phyloP scores from a whole-genome alignment of 2,888 invertebrate species.

The Caenorhabditis sulstoni region DNA sequence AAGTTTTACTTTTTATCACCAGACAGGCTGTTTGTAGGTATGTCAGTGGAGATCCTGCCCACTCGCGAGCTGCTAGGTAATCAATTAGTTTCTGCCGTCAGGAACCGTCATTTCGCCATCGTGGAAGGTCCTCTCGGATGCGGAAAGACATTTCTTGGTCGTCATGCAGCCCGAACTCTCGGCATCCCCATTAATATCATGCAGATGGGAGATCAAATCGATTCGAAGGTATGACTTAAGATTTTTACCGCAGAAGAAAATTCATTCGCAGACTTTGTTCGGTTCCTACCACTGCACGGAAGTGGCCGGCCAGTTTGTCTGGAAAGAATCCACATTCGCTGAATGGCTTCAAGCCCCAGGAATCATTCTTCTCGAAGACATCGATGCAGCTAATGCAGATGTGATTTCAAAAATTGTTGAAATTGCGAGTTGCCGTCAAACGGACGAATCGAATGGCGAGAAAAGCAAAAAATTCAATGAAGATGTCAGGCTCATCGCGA shows the following conservation, averaged over 20 bases:
- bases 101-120: constrained; percentile 52
- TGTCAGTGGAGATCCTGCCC: constrained; percentile 31
- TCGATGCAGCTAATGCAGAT: constrained; percentile 94
- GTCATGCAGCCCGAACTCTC: constrained; percentile 89
- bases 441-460: constrained; percentile 15
- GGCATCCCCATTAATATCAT: constrained; percentile 88
- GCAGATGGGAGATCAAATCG: constrained; percentile 96
- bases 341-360: constrained; percentile 84
- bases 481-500: constrained; percentile 94
- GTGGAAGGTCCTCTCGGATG: constrained; percentile 90
- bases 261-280: constrained; percentile 85
- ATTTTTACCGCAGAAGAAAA: no score
- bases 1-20: no score
- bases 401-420: constrained; percentile 84
- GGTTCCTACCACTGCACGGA: constrained; percentile 96
- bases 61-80: constrained; percentile 52
- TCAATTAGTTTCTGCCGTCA: constrained; percentile 49
- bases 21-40: constrained; percentile 13
- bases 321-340: constrained; percentile 86
- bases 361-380: constrained; percentile 92
- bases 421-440: constrained; percentile 55
- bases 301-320: constrained; percentile 96
- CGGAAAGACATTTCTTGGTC: constrained; percentile 93
- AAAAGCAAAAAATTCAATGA: constrained; percentile 86
- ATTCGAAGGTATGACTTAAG: constrained; percentile 88